phyloP scores from a whole-genome alignment of 2,113 vertebrate genomes.

The Eulemur rufifrons region DNA sequence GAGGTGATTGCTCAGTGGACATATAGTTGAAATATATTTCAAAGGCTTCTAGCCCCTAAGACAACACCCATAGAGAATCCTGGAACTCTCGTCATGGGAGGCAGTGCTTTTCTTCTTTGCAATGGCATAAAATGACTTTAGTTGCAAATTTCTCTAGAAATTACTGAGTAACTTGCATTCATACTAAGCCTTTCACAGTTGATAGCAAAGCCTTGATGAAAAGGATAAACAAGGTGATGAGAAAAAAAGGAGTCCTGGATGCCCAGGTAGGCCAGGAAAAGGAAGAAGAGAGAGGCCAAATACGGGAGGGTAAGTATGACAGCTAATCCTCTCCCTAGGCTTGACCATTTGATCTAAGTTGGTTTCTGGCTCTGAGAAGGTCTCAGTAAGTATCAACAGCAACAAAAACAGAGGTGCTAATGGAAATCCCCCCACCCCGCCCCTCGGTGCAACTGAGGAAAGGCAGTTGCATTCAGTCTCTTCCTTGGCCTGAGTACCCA shows the following conservation, averaged over 20 bases:
- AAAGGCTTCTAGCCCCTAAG: neutral
- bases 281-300: neutral
- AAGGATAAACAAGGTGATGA: neutral
- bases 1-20: neutral
- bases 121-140: neutral
- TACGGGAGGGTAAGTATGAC: neutral
- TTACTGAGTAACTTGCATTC: neutral
- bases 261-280: neutral
- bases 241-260: neutral
- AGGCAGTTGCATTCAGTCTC: neutral
- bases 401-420: neutral
- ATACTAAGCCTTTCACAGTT: neutral
- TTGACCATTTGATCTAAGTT: neutral
- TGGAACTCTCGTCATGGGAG: neutral
- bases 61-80: neutral
- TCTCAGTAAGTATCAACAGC: neutral
- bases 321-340: neutral
- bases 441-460: neutral
- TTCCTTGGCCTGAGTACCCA: neutral
- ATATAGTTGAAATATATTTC: neutral
- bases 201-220: neutral
- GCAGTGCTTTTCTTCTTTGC: slow-evolving; percentile 7
- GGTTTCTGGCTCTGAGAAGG: neutral
- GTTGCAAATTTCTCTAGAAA: neutral
- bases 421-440: neutral